Evolutionary conservation across 1,140 invertebrate species (phyloP).

Genomic region (Nomia melanderi): DNA sequence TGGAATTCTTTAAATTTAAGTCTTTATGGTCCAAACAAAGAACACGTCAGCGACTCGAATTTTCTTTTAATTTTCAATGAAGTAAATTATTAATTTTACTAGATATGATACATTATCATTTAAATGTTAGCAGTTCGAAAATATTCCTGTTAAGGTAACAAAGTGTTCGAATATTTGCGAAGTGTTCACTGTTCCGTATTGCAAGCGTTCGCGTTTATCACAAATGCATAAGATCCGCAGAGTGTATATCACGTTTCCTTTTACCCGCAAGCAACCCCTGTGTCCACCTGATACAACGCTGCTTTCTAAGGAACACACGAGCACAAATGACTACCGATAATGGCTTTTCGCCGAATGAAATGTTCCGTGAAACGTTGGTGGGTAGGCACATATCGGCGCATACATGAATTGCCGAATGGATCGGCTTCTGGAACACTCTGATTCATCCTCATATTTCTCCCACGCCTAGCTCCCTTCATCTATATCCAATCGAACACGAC

Average conservation of each 20-base stretch:
- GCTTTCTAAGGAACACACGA: conserved; percentile 4
- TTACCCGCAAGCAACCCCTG: conserved; percentile 4
- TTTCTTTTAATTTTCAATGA: no score
- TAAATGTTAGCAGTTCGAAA: no score
- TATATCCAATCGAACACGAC: neutral
- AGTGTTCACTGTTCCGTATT: no score
- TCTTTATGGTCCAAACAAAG: no score
- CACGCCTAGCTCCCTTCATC: conserved; percentile 17
- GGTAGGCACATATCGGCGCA: conserved; percentile 52
- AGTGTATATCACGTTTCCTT: conserved; percentile 8
- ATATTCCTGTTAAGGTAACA: no score
- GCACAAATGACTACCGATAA: conserved; percentile 44
- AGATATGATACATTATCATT: no score
- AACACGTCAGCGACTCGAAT: no score
- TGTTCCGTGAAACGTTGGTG: conserved; percentile 64
- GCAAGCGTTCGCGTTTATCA: no score
- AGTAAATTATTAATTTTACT: no score
- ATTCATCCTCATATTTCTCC: conserved; percentile 40
- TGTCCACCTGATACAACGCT: conserved; percentile 3
- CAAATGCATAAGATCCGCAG: no score
- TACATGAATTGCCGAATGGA: conserved; percentile 69
- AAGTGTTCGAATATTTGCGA: no score
- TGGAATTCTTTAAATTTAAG: no score
- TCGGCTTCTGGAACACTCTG: conserved; percentile 31
- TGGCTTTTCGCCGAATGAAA: conserved; percentile 70